A percentile compares a stretch with the other conserved stretches of the same genome.
Conservation (phyloP, 2,888 invertebrate species). For the Cryptosula pallasiana region DNA sequence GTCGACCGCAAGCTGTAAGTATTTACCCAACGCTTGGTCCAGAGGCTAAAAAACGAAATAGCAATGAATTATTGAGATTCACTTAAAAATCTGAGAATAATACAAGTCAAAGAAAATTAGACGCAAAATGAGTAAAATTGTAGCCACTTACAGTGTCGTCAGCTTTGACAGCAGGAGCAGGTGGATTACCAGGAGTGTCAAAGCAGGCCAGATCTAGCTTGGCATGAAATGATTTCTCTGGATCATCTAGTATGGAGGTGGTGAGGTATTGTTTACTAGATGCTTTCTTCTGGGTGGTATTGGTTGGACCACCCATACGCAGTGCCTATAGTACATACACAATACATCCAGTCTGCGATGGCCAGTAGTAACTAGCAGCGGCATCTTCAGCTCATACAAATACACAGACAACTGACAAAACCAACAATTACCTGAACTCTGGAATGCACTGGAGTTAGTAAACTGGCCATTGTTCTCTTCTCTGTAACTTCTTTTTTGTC, state of each 20-base stretch:
- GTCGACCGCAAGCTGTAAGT: slow-evolving; percentile 35
- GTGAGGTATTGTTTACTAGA: not conserved
- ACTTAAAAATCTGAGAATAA: too few relatives aligned
- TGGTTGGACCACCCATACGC: not conserved
- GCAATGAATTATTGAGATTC: too few relatives aligned
- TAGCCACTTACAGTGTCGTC: not conserved
- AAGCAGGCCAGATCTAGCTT: slow-evolving; percentile 4
- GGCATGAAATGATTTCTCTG: not conserved
- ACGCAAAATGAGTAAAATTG: too few relatives aligned
- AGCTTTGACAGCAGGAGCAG: not conserved
- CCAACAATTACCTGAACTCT: not conserved
- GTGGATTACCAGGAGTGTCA: not conserved
- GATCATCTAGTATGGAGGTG: slow-evolving; percentile 6
- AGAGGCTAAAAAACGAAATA: slow-evolving; percentile 37
- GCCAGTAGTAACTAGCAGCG: too few relatives aligned
- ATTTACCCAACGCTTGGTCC: slow-evolving; percentile 36
- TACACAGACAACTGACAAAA: too few relatives aligned
- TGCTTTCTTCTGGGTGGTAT: not conserved
- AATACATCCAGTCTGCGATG: too few relatives aligned
- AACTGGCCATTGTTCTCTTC: slow-evolving; percentile 1
- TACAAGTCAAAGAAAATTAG: too few relatives aligned
- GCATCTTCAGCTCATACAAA: too few relatives aligned
- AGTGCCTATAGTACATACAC: not conserved
- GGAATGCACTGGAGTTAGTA: slow-evolving; percentile 3
- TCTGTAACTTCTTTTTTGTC: not conserved